A percentile compares a stretch with the other conserved stretches of the same genome.
Conservation (phyloP, 2,797 vertebrate genomes). For the Glyptemys insculpta region DNA sequence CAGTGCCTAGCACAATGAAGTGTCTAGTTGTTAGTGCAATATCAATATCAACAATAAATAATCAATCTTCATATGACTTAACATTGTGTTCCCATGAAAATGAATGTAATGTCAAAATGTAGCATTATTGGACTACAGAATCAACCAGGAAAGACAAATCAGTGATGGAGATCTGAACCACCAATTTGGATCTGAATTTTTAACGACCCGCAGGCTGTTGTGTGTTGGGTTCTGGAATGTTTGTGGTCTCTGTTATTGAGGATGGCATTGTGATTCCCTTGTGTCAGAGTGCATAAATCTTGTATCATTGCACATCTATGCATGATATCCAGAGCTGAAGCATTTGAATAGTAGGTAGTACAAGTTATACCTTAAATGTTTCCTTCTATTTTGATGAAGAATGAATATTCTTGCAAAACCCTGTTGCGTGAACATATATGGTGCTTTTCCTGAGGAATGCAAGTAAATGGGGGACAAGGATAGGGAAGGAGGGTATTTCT, state of each 20-base stretch:
- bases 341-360: background rate
- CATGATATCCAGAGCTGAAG: background rate
- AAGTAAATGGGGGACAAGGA: background rate
- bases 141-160: background rate
- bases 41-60: background rate
- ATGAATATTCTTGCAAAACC: background rate
- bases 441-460: constrained; percentile 34
- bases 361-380: background rate
- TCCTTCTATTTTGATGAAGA: background rate
- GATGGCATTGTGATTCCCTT: background rate
- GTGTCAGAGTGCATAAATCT: background rate
- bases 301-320: background rate
- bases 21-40: background rate
- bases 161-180: background rate
- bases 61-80: background rate
- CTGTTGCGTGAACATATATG: constrained; percentile 1
- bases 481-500: constrained; percentile 2
- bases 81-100: background rate
- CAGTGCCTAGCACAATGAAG: background rate
- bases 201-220: background rate
- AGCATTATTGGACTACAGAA: background rate
- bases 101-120: background rate
- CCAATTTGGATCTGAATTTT: background rate
- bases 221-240: background rate
- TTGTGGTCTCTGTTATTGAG: background rate